Evolutionary conservation across 2,888 invertebrate genomes (phyloP).

Genomic region (Nipponacmea schrenckii): DNA sequence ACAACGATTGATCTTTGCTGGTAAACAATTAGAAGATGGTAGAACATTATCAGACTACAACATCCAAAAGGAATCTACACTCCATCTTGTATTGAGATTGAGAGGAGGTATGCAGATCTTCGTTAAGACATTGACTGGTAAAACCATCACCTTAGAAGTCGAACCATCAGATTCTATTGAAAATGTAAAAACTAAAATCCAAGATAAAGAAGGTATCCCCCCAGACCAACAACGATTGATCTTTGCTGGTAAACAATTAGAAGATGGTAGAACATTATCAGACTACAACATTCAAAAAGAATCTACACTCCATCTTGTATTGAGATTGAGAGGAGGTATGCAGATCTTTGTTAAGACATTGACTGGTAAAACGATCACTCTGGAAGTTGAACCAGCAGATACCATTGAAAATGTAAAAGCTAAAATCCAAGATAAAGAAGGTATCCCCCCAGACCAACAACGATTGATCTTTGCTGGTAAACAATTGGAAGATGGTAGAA

Average conservation of each 20-base stretch:
- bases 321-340: conserved; percentile 82
- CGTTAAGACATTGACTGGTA: conserved; percentile 65
- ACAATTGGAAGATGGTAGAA: conserved; percentile 93
- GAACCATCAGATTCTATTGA: conserved; percentile 93
- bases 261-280: conserved; percentile 90
- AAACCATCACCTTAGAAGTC: conserved; percentile 64
- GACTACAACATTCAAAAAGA: conserved; percentile 96
- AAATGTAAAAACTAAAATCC: conserved; percentile 81
- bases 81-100: conserved; percentile 89
- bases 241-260: conserved; percentile 94
- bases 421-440: conserved; percentile 72
- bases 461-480: conserved; percentile 83
- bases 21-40: conserved; percentile 94
- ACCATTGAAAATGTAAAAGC: conserved; percentile 92
- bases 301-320: conserved; percentile 88
- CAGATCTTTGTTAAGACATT: conserved; percentile 79
- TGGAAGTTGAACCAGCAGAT: conserved; percentile 80
- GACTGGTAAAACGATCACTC: not conserved
- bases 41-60: conserved; percentile 92
- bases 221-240: conserved; percentile 87
- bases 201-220: conserved; percentile 73
- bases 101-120: conserved; percentile 79
- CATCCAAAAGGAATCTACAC: conserved; percentile 93
- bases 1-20: conserved; percentile 91
- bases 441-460: conserved; percentile 73